Evolutionary conservation across 2,113 vertebrate species (phyloP).

Genomic region (Tricholaema leucomelas): DNA sequence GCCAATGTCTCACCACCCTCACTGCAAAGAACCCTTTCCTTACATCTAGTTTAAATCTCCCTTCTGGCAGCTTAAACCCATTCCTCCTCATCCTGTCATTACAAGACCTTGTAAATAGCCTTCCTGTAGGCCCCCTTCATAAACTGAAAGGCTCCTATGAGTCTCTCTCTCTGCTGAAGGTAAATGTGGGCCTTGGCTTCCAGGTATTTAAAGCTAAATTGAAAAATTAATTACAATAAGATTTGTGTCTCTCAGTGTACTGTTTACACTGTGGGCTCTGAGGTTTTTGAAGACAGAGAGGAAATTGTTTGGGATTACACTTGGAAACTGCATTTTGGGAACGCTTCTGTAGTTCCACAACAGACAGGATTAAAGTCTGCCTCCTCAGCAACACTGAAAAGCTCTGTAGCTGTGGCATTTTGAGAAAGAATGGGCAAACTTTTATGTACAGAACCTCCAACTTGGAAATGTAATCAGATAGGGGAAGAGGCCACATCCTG

Average conservation of each 20-base stretch:
- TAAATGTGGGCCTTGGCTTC: not conserved
- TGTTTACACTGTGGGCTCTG: not conserved
- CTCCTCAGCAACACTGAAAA: not conserved
- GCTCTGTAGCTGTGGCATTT: not conserved
- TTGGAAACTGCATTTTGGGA: not conserved
- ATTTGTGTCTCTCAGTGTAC: not conserved
- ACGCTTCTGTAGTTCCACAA: not conserved
- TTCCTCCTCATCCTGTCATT: too few species aligned
- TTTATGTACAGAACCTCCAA: not conserved
- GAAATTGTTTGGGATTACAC: not conserved
- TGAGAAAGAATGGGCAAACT: not conserved
- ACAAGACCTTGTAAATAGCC: too few species aligned
- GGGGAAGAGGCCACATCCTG: not conserved
- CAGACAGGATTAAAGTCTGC: not conserved
- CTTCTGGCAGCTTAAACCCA: too few species aligned
- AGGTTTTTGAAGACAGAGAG: not conserved
- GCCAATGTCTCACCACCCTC: too few species aligned
- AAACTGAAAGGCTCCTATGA: too few species aligned
- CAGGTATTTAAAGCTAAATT: not conserved
- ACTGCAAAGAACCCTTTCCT: too few species aligned
- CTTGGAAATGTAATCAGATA: not conserved
- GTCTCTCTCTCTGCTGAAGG: not conserved
- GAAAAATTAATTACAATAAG: not conserved
- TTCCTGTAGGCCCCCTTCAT: too few species aligned
- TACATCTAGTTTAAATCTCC: too few species aligned